These are phyloP conservation scores for Brachionus paranguensis DNA, from an alignment of 1,140 invertebrate genomes.

Conservation along the genomic window DNA sequence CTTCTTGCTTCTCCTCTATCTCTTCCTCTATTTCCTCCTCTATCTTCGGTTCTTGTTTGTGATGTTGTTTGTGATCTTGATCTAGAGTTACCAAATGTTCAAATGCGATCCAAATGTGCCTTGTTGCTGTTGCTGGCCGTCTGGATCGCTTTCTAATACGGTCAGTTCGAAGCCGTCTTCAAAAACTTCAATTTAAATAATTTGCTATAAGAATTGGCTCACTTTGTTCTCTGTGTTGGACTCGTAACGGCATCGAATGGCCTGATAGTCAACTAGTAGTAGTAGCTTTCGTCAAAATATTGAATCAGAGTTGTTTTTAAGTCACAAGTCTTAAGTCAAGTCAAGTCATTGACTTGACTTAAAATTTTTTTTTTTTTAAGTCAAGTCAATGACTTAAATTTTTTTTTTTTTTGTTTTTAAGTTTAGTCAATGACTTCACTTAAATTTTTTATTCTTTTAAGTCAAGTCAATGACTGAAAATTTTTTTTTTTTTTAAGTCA, in stretches of 20 bases:
- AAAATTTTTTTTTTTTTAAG: too few relatives aligned
- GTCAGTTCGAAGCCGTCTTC: background rate
- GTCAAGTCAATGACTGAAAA: too few relatives aligned
- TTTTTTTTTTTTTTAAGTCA: too few relatives aligned
- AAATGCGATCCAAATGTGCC: too few relatives aligned
- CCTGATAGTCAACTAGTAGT: conserved; percentile 26
- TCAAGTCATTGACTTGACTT: too few relatives aligned
- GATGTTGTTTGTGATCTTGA: background rate
- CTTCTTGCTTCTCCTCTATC: background rate
- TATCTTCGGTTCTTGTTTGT: background rate
- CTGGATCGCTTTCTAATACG: background rate
- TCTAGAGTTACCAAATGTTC: background rate
- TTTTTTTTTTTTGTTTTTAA: too few relatives aligned
- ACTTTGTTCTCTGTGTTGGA: background rate
- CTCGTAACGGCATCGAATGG: background rate
- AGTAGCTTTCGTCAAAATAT: too few relatives aligned
- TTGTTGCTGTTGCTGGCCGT: background rate
- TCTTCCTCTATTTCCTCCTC: too few relatives aligned
- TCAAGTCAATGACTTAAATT: too few relatives aligned
- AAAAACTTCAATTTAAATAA: background rate
- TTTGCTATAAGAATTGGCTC: background rate
- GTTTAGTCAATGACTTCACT: too few relatives aligned
- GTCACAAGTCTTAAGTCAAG: too few relatives aligned
- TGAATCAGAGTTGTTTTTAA: background rate
- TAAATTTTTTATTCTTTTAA: too few relatives aligned